Percentiles rank a stretch among this genome's conserved stretches.
Conservation (phyloP, 2,888 invertebrate species). For the Patella pellucida region DNA sequence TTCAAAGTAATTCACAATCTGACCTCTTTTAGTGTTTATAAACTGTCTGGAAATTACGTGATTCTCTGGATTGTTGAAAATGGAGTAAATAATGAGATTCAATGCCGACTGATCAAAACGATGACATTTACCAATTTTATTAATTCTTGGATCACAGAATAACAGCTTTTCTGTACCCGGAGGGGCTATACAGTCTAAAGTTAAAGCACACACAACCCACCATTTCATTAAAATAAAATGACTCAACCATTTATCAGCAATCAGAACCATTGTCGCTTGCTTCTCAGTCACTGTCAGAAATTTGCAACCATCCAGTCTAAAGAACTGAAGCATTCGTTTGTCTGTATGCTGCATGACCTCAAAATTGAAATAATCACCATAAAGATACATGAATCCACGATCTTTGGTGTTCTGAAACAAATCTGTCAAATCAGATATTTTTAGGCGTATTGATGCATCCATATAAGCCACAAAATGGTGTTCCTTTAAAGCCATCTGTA, state of each 20-base stretch:
- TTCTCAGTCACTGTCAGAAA: constrained; percentile 11
- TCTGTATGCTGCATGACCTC: constrained; percentile 18
- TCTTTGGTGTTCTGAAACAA: constrained; percentile 11
- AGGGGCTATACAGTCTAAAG: constrained; percentile 17
- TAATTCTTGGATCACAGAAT: neutral
- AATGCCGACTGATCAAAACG: constrained; percentile 20
- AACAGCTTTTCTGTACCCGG: constrained; percentile 10
- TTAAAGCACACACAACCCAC: constrained; percentile 17
- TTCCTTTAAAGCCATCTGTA: constrained; percentile 15
- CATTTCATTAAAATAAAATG: constrained; percentile 15
- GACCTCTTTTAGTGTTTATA: too few relatives aligned
- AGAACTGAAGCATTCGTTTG: constrained; percentile 9
- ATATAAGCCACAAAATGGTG: constrained; percentile 18
- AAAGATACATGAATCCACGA: constrained; percentile 8
- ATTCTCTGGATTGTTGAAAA: neutral
- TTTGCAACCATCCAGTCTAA: constrained; percentile 15
- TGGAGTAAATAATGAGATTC: constrained; percentile 14
- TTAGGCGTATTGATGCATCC: constrained; percentile 18
- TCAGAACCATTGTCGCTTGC: constrained; percentile 15
- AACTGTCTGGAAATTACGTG: neutral
- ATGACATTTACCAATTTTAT: constrained; percentile 14
- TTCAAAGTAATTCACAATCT: too few relatives aligned
- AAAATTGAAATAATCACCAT: neutral
- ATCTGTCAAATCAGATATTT: neutral
- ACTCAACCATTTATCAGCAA: neutral